phyloP scores from a whole-genome alignment of 1,140 invertebrate species.

The Aphelinus atriplicis region DNA sequence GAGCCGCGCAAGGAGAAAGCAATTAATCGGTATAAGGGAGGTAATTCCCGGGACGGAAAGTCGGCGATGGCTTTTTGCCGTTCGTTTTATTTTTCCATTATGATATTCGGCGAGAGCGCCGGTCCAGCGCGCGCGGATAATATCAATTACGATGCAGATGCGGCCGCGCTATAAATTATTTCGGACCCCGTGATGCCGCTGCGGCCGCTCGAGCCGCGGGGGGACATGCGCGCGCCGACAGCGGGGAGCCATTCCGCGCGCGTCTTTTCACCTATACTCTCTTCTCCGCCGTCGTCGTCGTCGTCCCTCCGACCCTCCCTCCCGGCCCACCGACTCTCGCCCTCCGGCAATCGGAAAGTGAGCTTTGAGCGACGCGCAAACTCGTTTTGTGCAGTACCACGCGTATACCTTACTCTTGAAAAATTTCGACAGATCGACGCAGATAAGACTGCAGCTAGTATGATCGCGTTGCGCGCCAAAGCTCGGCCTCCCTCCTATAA shows the following conservation, averaged over 20 bases:
- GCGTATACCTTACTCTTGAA: not conserved
- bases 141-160: constrained; percentile 53
- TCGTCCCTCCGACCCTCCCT: no score
- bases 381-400: constrained; percentile 3
- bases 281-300: no score
- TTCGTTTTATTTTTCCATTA: no score
- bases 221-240: constrained; percentile 16
- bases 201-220: constrained; percentile 35
- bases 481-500: no score
- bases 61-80: constrained; percentile 23
- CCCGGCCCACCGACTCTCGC: not conserved
- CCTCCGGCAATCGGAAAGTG: constrained; percentile 38
- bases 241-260: constrained; percentile 36
- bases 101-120: constrained; percentile 22
- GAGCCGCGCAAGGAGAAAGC: not conserved
- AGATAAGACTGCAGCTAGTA: no score
- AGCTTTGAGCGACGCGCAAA: constrained; percentile 38
- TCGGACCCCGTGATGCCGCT: constrained; percentile 36
- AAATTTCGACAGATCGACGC: no score
- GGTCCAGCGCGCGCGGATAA: constrained; percentile 42
- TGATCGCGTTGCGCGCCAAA: no score
- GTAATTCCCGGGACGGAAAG: constrained; percentile 30
- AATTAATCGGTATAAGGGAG: constrained; percentile 2
- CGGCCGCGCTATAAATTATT: constrained; percentile 49
- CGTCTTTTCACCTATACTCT: constrained; percentile 2